Evolutionary conservation across 2,797 vertebrate species (phyloP).

Genomic region (Phaenicophaeus curvirostris): DNA sequence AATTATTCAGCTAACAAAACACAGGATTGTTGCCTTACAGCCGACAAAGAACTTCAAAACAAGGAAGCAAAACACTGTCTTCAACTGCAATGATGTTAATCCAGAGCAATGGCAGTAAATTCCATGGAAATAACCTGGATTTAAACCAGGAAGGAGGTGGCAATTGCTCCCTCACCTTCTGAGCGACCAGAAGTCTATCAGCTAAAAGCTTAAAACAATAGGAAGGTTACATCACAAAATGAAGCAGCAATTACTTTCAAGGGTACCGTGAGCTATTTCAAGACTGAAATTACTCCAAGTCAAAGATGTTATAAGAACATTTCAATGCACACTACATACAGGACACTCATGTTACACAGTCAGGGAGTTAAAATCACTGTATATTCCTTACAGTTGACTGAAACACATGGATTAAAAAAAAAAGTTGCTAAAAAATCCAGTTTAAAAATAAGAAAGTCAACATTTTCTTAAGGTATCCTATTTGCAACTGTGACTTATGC

Average conservation of each 20-base stretch:
- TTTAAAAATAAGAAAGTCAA: background rate
- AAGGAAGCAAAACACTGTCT: background rate
- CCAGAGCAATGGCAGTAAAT: background rate
- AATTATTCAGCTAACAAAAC: background rate
- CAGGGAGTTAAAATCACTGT: background rate
- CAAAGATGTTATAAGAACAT: background rate
- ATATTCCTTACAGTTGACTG: background rate
- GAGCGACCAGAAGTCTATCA: background rate
- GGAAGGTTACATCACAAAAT: background rate
- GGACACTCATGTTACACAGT: background rate
- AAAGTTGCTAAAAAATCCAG: constrained; percentile 3
- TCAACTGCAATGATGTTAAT: background rate
- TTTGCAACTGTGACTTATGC: background rate
- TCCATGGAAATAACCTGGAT: background rate
- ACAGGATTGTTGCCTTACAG: rapidly evolving
- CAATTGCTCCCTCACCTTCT: background rate
- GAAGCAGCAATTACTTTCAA: constrained; percentile 22
- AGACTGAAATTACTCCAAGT: background rate
- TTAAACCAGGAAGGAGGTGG: background rate
- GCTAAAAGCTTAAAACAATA: background rate
- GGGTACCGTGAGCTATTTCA: background rate
- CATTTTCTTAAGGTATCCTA: background rate
- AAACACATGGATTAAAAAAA: background rate
- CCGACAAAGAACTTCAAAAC: background rate
- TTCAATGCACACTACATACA: background rate